A percentile compares a stretch with the other conserved stretches of the same genome.
phyloP scores from a whole-genome alignment of 2,113 vertebrate genomes.

The Malurus alboscapulatus region DNA sequence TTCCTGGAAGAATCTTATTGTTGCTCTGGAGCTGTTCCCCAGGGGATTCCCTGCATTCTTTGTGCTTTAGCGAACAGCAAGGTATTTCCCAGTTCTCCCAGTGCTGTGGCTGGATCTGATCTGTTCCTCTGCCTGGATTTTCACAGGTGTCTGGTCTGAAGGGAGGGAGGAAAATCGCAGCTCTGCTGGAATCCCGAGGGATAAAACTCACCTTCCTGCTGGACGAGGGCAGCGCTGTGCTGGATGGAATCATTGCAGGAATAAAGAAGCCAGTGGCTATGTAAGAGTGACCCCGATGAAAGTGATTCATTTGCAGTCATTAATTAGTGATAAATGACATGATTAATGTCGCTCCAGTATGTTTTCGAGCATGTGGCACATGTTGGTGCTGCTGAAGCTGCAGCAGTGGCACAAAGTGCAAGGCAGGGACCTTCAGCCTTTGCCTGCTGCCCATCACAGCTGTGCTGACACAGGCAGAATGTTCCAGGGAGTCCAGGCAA shows the following conservation, averaged over 20 bases:
- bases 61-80: background rate
- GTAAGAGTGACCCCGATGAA: slow-evolving; percentile 53
- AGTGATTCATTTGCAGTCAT: background rate
- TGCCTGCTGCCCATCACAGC: background rate
- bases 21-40: background rate
- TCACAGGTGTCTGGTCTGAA: slow-evolving; percentile 77
- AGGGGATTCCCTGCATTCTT: background rate
- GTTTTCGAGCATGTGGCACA: background rate
- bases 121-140: background rate
- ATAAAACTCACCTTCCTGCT: slow-evolving; percentile 83
- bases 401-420: background rate
- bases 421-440: background rate
- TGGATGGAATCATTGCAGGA: slow-evolving; percentile 76
- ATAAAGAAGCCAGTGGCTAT: slow-evolving; percentile 84
- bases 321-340: background rate
- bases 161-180: slow-evolving; percentile 83
- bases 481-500: background rate
- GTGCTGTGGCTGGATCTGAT: background rate
- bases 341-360: background rate
- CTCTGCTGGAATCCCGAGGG: slow-evolving; percentile 78
- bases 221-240: slow-evolving; percentile 83
- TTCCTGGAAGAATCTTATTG: background rate
- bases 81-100: background rate
- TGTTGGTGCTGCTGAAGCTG: background rate
- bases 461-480: background rate